phyloP scores from a whole-genome alignment of 2,888 invertebrate species.

The Eudemis profundana region DNA sequence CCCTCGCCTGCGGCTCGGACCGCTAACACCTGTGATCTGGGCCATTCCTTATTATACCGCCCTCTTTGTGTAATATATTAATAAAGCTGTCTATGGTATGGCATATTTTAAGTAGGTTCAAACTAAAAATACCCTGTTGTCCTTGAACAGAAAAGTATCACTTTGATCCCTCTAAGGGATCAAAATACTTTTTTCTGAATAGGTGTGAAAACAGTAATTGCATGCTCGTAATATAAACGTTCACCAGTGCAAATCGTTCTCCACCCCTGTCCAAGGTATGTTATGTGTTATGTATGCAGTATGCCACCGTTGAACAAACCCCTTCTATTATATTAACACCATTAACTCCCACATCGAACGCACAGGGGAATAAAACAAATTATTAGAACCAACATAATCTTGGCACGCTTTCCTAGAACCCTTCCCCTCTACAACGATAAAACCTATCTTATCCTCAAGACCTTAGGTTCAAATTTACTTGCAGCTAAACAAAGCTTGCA shows the following conservation, averaged over 20 bases:
- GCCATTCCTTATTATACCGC: too few relatives aligned
- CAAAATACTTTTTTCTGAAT: too few relatives aligned
- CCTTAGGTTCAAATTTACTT: slow-evolving; percentile 1
- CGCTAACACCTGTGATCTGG: too few relatives aligned
- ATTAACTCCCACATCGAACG: slow-evolving; percentile 27
- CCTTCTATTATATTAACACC: slow-evolving; percentile 22
- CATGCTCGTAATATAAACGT: neutral
- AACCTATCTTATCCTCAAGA: neutral
- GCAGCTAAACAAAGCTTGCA: neutral
- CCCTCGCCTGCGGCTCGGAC: too few relatives aligned
- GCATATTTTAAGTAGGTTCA: too few relatives aligned
- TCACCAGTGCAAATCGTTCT: neutral
- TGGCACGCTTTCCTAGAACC: slow-evolving; percentile 30
- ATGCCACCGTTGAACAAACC: slow-evolving; percentile 18
- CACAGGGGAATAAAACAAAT: slow-evolving; percentile 32
- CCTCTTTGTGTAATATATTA: too few relatives aligned
- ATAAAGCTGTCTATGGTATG: too few relatives aligned
- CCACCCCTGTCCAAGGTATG: neutral
- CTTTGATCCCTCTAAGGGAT: too few relatives aligned
- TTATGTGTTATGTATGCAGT: slow-evolving; percentile 1
- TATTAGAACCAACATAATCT: slow-evolving; percentile 24
- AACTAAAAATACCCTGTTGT: too few relatives aligned
- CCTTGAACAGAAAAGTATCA: too few relatives aligned
- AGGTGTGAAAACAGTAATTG: too few relatives aligned
- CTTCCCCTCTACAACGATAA: neutral